These are phyloP conservation scores for Osmerus mordax DNA, from an alignment of 2,113 vertebrate genomes.

Conservation along the genomic window DNA sequence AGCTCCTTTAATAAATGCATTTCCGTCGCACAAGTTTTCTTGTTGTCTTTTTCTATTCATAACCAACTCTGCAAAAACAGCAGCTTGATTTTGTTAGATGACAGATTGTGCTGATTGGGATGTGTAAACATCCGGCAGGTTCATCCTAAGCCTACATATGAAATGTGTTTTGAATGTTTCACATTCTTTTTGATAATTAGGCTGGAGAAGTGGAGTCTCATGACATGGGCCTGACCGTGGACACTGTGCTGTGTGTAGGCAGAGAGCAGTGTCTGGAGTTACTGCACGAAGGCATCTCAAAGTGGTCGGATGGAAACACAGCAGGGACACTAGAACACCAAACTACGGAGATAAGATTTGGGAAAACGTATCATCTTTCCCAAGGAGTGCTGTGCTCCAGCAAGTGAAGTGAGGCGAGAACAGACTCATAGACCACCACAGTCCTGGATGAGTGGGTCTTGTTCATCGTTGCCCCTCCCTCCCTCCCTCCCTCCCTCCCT, in stretches of 20 bases:
- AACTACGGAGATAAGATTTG: constrained; percentile 43
- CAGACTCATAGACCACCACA: constrained; percentile 52
- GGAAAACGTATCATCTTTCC: constrained; percentile 30
- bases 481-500: too few relatives aligned
- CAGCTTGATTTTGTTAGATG: constrained; percentile 29
- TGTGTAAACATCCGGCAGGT: constrained; percentile 64
- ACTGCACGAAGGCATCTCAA: too few relatives aligned
- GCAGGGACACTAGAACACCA: constrained; percentile 46
- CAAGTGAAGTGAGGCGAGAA: constrained; percentile 40
- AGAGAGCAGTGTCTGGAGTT: too few relatives aligned
- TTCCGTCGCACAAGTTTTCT: constrained; percentile 32
- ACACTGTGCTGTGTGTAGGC: too few relatives aligned
- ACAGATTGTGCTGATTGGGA: constrained; percentile 58
- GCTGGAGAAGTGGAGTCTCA: constrained; percentile 51
- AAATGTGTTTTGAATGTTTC: constrained; percentile 39
- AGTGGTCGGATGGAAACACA: too few relatives aligned
- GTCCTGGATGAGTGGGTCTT: constrained; percentile 41
- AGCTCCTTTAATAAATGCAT: constrained; percentile 63
- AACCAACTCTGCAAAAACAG: constrained; percentile 30
- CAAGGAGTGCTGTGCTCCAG: constrained; percentile 23
- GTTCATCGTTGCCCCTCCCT: too few relatives aligned
- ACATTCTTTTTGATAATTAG: constrained; percentile 64
- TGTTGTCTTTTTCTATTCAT: constrained; percentile 2
- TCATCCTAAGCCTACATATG: constrained; percentile 37
- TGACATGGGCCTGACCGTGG: neutral